Evolutionary conservation across 1,140 invertebrate species (phyloP), one percentile per base, ranked within the genome.

Genomic region (Zaprionus vittiger): DNA sequence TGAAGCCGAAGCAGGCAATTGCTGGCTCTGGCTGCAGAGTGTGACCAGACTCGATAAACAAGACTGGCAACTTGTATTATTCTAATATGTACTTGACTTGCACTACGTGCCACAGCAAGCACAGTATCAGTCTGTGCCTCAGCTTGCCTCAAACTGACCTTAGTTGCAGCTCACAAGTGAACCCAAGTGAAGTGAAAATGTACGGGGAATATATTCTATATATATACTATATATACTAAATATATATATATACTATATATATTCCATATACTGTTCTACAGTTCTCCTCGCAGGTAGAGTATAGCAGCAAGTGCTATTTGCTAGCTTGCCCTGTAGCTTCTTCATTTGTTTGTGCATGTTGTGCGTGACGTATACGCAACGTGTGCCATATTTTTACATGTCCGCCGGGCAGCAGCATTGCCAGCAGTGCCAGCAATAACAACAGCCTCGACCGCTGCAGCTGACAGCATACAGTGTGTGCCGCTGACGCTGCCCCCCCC

Each of bases 351-450:
- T 75, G 56, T 89, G 75, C 60, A 67, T 71, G 62, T 79, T 76
- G 61, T 71, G 66, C 67, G 63, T 89, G 84, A 84, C 84, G 84
- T 81, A 90, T 84, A 89, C 84, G 81, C 85, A 89, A 79, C 75
- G 81, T 90, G 81, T 89, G 81, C 78, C 74, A 83, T 81, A 81
- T 87, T 87, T 87, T 83, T 83, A 87, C 83, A 86, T 86, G 83
- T 78, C 83, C 83, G 79, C 59, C 83, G 56, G 82, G 79, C 79
- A 81, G 66, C 75, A 71, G 69, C 70, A 83, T 34, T 66, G 49
- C 34, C 66, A 55, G 62, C 69, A 80, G 49, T 67, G 62, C 49
- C 56, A 52, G 15, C 38, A 59, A 55, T 22, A 52, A 55, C 54
- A 55, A n/a, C 24, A 55, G 54, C 31, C 72, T 61, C 69, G 75